A percentile compares a stretch with the other conserved stretches of the same genome.
Evolutionary conservation across 2,113 vertebrate species (phyloP).

Genomic region (Syrmaticus mikado): DNA sequence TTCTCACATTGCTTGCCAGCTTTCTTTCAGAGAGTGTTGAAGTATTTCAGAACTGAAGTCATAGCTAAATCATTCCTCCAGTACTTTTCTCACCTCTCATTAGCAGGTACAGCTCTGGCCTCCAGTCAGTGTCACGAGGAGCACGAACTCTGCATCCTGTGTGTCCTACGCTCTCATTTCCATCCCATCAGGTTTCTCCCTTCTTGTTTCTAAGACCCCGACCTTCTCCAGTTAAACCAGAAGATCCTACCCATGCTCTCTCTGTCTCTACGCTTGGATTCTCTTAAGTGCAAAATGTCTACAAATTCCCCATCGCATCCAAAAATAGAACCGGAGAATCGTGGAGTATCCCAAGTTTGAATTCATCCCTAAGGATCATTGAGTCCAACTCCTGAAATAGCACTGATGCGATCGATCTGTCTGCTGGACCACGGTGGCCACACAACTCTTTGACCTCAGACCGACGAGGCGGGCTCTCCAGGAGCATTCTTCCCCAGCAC

Average conservation of each 20-base stretch:
- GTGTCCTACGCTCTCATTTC: not conserved
- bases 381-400: too few species aligned
- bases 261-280: not conserved
- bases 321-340: too few species aligned
- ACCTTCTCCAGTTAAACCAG: not conserved
- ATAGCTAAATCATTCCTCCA: not conserved
- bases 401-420: not conserved
- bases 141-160: not conserved
- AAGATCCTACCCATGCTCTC: not conserved
- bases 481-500: not conserved
- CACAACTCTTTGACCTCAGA: not conserved
- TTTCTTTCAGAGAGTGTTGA: not conserved
- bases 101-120: not conserved
- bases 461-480: not conserved
- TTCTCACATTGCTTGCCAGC: not conserved
- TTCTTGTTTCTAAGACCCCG: not conserved
- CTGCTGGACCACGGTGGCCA: not conserved
- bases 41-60: not conserved
- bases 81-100: not conserved
- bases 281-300: fast-evolving
- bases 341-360: too few species aligned
- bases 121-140: not conserved
- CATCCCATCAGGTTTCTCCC: not conserved
- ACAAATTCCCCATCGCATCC: fast-evolving
- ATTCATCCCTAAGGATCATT: too few species aligned